phyloP scores from a whole-genome alignment of 1,140 invertebrate species.

The Ceratosolen fusciceps region DNA sequence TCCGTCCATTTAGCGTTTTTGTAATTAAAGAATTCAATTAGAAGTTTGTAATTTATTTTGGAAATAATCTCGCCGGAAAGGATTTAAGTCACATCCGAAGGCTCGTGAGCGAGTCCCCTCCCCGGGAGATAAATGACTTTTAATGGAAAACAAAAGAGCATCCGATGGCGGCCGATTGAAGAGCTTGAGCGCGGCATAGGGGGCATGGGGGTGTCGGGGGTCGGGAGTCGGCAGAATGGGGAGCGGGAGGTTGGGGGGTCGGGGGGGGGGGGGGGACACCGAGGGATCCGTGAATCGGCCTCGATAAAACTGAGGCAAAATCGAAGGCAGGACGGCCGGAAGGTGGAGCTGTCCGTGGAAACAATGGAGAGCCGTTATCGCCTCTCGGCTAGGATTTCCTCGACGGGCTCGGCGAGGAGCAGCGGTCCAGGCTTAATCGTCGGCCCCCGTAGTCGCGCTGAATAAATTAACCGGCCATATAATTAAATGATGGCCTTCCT shows the following conservation, averaged over 20 bases:
- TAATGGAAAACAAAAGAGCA: background rate
- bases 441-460: conserved; percentile 20
- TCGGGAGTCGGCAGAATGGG: background rate
- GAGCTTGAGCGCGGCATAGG: too few species aligned
- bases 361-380: conserved; percentile 34
- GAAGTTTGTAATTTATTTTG: conserved; percentile 21
- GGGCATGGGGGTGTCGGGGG: too few species aligned
- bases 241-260: too few species aligned
- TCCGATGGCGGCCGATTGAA: background rate
- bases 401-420: conserved; percentile 3
- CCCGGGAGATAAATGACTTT: background rate
- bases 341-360: background rate
- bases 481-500: conserved; percentile 48
- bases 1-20: background rate
- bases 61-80: background rate
- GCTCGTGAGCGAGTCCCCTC: background rate
- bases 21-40: conserved; percentile 21
- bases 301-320: too few species aligned
- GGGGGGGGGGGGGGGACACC: background rate
- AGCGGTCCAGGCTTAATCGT: background rate
- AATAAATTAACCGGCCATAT: conserved; percentile 50
- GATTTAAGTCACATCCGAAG: background rate
- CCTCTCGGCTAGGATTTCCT: conserved; percentile 46
- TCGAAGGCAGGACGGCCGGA: background rate
- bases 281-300: background rate